Percentiles rank a stretch among this genome's conserved stretches.
These are phyloP conservation scores for Connochaetes taurinus DNA, from an alignment of 2,113 vertebrate genomes.

Conservation along the genomic window DNA sequence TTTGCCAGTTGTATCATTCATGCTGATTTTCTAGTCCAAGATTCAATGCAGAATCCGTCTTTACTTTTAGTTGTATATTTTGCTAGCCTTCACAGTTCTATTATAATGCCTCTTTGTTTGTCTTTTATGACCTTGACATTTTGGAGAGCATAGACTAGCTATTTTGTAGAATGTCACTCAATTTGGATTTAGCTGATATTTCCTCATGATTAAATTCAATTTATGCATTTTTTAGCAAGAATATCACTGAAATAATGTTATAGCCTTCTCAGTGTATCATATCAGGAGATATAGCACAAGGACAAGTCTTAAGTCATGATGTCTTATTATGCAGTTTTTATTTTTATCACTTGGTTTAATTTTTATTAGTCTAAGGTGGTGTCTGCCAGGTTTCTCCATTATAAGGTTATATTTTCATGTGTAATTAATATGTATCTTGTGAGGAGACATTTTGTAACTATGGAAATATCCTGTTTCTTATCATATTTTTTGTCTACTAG, in stretches of 20 bases:
- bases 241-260: background rate
- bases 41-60: background rate
- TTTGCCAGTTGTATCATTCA: background rate
- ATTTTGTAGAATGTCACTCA: constrained; percentile 22
- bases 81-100: background rate
- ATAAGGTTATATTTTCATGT: background rate
- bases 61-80: background rate
- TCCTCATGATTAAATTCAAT: constrained; percentile 23
- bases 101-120: background rate
- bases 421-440: background rate
- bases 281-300: background rate
- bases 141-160: background rate
- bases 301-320: background rate
- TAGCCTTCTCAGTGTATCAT: background rate
- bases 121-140: constrained; percentile 42
- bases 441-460: background rate
- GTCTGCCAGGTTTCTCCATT: background rate
- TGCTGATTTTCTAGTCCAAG: background rate
- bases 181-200: background rate
- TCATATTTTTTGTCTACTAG: background rate
- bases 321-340: background rate
- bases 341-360: background rate
- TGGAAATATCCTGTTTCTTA: background rate
- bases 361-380: background rate
- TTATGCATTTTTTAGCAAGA: background rate